Conservation (phyloP, 2,797 vertebrate species). For the Gastrophryne carolinensis region DNA sequence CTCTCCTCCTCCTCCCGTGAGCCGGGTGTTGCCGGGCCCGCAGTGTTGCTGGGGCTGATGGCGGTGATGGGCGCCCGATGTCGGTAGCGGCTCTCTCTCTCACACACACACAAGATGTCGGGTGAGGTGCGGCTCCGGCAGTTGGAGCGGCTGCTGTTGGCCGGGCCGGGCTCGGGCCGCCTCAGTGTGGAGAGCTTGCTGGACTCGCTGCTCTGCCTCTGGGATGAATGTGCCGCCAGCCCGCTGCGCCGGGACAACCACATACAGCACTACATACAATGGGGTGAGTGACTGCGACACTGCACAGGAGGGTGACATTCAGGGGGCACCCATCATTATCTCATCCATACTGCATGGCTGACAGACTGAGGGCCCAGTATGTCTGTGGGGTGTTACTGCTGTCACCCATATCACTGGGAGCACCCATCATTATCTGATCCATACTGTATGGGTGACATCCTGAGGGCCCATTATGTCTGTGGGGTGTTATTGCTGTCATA, state of each 20-base stretch:
- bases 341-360: too few relatives aligned
- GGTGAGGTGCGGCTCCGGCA: constrained; percentile 98
- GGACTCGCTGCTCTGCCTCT: constrained; percentile 96
- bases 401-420: neutral
- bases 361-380: neutral
- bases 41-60: constrained; percentile 42
- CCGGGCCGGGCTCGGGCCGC: constrained; percentile 86
- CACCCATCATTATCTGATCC: too few relatives aligned
- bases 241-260: constrained; percentile 95
- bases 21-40: too few relatives aligned
- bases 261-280: constrained; percentile 91
- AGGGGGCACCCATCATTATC: neutral
- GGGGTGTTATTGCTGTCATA: neutral
- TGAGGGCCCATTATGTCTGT: neutral
- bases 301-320: constrained; percentile 19
- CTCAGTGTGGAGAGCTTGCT: constrained; percentile 94
- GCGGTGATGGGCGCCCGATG: constrained; percentile 46
- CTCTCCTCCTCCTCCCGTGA: constrained; percentile 21
- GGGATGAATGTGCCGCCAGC: constrained; percentile 96
- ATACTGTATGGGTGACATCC: too few relatives aligned
- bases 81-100: constrained; percentile 36
- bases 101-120: constrained; percentile 90
- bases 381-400: neutral
- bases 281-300: too few relatives aligned
- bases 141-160: constrained; percentile 94